Base-by-base conservation (phyloP, 2,113 vertebrate species). In the Monopterus albus region DNA sequence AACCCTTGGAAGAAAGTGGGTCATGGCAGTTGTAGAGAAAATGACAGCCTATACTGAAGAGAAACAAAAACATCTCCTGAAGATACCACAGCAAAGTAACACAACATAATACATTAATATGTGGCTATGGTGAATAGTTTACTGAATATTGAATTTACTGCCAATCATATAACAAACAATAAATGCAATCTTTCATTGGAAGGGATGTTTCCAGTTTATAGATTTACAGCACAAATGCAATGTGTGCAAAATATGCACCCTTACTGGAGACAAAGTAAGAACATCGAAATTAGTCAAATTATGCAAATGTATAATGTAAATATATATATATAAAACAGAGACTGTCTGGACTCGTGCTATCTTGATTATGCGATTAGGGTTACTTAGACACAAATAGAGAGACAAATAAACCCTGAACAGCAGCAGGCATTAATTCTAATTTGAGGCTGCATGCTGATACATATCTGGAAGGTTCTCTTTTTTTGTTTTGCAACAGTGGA, bases 1-100 rank as follows among this genome's bases (percentile, higher is more conserved):
- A 85, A 76, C 76, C 82, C 79, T 81, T 36, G 15, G 61, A 81
- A 87, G 65, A 85, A 91, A 87, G 79, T 86, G 67, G 84, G 78
- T 85, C 81, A 88, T 33, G 36, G 72, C 57, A 75, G 78, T 74
- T 28, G 60, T 35, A 33, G 67, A 74, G 65, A 72, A 60, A 17
- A 71, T 42, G 57, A n/a, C n/a, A 67, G n/a, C n/a, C n/a, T 76
- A 47, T 33, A 78, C 33, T 60, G 56, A 20, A 72, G 66, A 51
- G 36, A 81, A 82, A 83, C 18, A 85, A 42, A 75, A 73, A 71
- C 23, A 8, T 26, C 51, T 63, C 17, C 77, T 60, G 56, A 56
- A 42, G 42, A 59, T 25, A 57, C 36, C 20, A 46, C 11, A 53
- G 31, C 15, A 72, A 45, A 77, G 60, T 8, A 62, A 50, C 38